Evolutionary conservation across 35 echinoderm and acorn worm genomes (phyloP).

Genomic region (Diadema setosum): DNA sequence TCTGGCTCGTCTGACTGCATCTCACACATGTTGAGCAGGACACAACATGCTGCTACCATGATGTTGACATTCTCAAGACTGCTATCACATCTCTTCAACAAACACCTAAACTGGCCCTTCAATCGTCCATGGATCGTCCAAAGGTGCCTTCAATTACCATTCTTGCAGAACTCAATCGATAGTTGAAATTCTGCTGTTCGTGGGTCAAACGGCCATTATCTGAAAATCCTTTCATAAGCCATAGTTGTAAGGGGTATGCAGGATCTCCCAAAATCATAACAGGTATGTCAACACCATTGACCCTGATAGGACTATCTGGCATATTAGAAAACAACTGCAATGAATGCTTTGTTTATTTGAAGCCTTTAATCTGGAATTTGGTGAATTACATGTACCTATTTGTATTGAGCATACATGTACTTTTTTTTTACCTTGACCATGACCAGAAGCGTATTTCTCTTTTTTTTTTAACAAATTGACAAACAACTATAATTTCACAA

Average conservation of each 20-base stretch:
- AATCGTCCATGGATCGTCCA: constrained; percentile 53
- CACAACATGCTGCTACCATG: constrained; percentile 40
- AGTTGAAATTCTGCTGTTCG: constrained; percentile 28
- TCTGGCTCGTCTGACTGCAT: not conserved
- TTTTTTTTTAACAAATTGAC: too few relatives aligned
- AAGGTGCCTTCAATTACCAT: constrained; percentile 60
- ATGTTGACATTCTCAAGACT: not conserved
- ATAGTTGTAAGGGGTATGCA: constrained; percentile 40
- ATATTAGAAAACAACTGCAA: too few relatives aligned
- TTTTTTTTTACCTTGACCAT: too few relatives aligned
- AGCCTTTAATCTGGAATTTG: too few relatives aligned
- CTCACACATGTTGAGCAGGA: constrained; percentile 71
- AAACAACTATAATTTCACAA: too few relatives aligned
- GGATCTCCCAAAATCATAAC: constrained; percentile 64
- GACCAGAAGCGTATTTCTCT: too few relatives aligned
- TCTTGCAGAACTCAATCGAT: constrained; percentile 14
- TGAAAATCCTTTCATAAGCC: constrained; percentile 51
- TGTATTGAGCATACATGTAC: too few relatives aligned
- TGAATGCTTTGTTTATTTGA: too few relatives aligned
- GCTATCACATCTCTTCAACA: constrained; percentile 57
- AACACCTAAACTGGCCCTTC: constrained; percentile 46
- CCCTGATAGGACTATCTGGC: too few relatives aligned
- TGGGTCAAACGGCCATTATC: not conserved
- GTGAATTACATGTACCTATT: too few relatives aligned
- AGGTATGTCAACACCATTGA: constrained; percentile 54